These are phyloP conservation scores for Orthonyx spaldingii DNA, from an alignment of 2,113 vertebrate species.

Conservation along the genomic window DNA sequence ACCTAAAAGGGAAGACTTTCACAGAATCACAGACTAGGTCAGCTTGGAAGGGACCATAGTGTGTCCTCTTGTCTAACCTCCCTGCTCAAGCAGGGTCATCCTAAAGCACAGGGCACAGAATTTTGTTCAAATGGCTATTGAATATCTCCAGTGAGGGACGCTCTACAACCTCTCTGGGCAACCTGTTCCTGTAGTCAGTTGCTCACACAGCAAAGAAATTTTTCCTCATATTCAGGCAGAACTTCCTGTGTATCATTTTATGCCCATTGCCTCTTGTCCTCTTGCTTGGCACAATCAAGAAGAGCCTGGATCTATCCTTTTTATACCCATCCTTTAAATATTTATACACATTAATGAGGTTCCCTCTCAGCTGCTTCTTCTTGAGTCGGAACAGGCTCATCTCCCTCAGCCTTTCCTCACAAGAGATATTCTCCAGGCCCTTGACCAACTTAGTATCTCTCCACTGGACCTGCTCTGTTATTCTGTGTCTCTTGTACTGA, in stretches of 20 bases:
- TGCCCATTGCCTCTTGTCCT: not conserved
- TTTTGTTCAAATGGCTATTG: not conserved
- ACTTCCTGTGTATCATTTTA: not conserved
- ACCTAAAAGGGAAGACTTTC: not conserved
- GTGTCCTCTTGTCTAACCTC: not conserved
- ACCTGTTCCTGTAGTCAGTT: not conserved
- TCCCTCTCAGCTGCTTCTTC: not conserved
- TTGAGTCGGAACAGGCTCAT: not conserved
- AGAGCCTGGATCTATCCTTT: not conserved
- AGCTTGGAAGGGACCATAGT: not conserved
- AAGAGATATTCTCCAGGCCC: not conserved
- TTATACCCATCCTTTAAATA: not conserved
- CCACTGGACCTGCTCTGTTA: not conserved
- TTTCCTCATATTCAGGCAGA: not conserved
- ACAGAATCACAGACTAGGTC: not conserved
- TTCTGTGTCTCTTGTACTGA: not conserved
- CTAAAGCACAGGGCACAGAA: not conserved
- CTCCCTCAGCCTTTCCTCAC: not conserved
- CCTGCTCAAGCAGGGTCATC: fast-evolving
- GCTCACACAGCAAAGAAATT: not conserved
- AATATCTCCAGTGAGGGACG: not conserved
- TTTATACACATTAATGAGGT: not conserved
- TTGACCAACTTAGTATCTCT: no score
- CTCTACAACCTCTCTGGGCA: no score
- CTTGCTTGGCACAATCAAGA: not conserved